A percentile compares a stretch with the other conserved stretches of the same genome.
phyloP scores from a whole-genome alignment of 1,140 invertebrate genomes.

The Apis florea region DNA sequence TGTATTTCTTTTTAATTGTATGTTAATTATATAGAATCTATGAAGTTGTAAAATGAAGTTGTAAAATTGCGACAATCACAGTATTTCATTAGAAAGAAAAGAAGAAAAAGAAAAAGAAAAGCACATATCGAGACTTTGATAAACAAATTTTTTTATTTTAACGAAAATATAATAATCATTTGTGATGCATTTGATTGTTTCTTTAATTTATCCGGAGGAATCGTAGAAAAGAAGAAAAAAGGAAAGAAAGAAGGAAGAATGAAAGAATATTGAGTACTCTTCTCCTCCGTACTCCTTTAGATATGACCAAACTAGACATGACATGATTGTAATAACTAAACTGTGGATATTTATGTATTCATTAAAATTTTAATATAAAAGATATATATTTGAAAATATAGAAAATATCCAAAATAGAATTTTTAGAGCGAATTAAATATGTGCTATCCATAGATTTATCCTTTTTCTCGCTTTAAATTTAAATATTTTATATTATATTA shows the following conservation, averaged over 20 bases:
- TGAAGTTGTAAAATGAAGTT: neutral
- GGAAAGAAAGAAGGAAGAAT: neutral
- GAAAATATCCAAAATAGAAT: too few relatives aligned
- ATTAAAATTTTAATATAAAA: too few relatives aligned
- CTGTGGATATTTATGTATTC: too few relatives aligned
- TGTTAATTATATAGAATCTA: neutral
- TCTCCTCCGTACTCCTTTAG: slow-evolving; percentile 53
- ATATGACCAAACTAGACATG: slow-evolving; percentile 48
- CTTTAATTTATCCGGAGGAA: slow-evolving; percentile 3
- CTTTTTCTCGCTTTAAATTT: too few relatives aligned
- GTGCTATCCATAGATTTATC: too few relatives aligned
- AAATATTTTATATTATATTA: too few relatives aligned
- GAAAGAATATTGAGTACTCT: slow-evolving; percentile 57
- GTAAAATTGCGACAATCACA: slow-evolving; percentile 22
- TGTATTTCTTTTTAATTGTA: neutral
- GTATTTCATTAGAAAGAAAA: neutral
- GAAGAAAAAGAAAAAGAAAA: neutral
- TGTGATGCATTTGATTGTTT: neutral
- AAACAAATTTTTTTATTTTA: too few relatives aligned
- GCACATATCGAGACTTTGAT: too few relatives aligned
- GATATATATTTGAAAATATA: too few relatives aligned
- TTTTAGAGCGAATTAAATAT: too few relatives aligned
- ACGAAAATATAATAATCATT: too few relatives aligned
- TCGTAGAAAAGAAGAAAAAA: neutral
- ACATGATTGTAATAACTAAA: slow-evolving; percentile 33